A percentile compares a stretch with the other conserved stretches of the same genome.
Conservation (phyloP, 2,113 vertebrate genomes). For the Ovibos moschatus region DNA sequence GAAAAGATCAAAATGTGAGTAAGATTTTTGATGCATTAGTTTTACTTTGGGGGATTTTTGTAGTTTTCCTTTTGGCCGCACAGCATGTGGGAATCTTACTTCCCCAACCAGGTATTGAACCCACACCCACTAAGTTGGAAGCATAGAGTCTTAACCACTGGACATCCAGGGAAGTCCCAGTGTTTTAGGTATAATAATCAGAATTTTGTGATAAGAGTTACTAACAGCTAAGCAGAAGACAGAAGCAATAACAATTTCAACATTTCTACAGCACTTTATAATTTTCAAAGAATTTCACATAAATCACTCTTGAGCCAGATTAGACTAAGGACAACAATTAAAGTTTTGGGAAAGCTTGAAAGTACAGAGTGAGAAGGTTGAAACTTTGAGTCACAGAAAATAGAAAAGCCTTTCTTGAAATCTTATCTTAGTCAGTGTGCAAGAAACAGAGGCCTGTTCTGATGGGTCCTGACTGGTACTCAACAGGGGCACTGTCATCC, state of each 20-base stretch:
- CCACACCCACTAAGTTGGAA: background rate
- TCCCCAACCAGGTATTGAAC: background rate
- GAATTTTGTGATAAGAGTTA: background rate
- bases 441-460: background rate
- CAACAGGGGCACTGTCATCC: background rate
- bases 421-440: background rate
- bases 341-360: background rate
- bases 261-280: background rate
- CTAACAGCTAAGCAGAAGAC: background rate
- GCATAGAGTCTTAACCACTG: background rate
- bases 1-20: background rate
- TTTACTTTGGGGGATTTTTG: background rate
- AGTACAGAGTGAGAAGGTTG: background rate
- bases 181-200: background rate
- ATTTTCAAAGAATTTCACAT: background rate
- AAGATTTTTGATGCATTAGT: background rate
- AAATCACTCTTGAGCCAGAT: background rate
- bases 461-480: background rate
- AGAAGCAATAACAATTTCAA: background rate
- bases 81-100: background rate
- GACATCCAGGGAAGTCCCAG: background rate
- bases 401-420: background rate
- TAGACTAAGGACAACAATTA: background rate
- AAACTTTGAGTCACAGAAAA: background rate
- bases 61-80: background rate